Evolutionary conservation across 1,140 invertebrate genomes (phyloP).

Genomic region (Leptonema lineaticorne): DNA sequence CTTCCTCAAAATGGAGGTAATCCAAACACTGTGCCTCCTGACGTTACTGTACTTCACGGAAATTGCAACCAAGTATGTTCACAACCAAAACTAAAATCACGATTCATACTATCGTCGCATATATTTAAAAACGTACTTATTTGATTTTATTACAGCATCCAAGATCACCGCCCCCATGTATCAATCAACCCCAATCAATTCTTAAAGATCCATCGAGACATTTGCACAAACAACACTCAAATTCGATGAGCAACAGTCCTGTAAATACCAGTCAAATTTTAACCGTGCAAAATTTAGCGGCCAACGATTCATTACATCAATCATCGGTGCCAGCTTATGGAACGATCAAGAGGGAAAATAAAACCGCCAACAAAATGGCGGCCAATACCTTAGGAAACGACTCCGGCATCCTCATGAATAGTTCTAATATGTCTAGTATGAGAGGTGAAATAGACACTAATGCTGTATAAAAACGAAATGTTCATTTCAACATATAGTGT

Average conservation of each 20-base stretch:
- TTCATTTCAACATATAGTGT: too few relatives aligned
- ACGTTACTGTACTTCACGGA: slow-evolving; percentile 54
- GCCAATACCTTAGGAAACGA: slow-evolving; percentile 31
- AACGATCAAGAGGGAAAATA: slow-evolving; percentile 55
- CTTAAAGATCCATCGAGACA: slow-evolving; percentile 61
- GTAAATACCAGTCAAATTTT: slow-evolving; percentile 54
- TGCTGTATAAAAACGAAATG: slow-evolving; percentile 39
- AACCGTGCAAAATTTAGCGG: slow-evolving; percentile 52
- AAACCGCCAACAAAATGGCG: slow-evolving; percentile 45
- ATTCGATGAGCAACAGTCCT: slow-evolving; percentile 50
- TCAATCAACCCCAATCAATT: slow-evolving; percentile 61
- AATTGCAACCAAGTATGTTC: slow-evolving; percentile 50
- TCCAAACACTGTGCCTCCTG: slow-evolving; percentile 46
- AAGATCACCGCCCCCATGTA: slow-evolving; percentile 44
- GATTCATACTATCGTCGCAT: too few relatives aligned
- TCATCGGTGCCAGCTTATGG: slow-evolving; percentile 51
- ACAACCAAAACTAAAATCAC: too few relatives aligned
- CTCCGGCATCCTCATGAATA: slow-evolving; percentile 39
- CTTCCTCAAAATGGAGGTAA: slow-evolving; percentile 33
- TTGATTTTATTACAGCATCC: slow-evolving; percentile 36
- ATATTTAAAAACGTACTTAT: too few relatives aligned
- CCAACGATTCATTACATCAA: slow-evolving; percentile 37
- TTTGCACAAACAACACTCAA: slow-evolving; percentile 58
- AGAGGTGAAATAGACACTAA: slow-evolving; percentile 41
- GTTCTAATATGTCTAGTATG: slow-evolving; percentile 32